Evolutionary conservation across 2,888 invertebrate genomes (phyloP), one percentile per base, ranked within the genome.

Genomic region (Allophyes oxyacanthae): DNA sequence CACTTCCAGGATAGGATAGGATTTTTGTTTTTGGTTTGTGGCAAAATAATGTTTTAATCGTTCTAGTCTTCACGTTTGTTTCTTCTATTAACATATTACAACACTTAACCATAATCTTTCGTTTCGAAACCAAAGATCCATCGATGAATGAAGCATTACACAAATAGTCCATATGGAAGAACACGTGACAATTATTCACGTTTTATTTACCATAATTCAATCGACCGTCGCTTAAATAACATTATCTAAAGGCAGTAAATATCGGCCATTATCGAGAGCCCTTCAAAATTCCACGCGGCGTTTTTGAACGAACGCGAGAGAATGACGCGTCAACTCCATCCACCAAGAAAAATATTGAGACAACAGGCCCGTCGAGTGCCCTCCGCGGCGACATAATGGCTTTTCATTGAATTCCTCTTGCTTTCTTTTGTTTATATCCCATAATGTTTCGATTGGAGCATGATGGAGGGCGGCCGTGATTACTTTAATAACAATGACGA

Each of bases 401-500:
- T 88, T 93, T 92, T 91, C 92, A 92, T 91, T 92, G 89, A 92
- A 93, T 93, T 90, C 91, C 87, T 88, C 86, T 90, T 89, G 88
- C 84, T 92, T 88, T 90, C 93, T 93, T 94, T 94, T 94, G 93
- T 94, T 93, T 94, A 92, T 91, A 91, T 89, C 91, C 92, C 89
- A 91, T 92, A 92, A 92, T 92, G 92, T 92, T 92, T 89, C 92
- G 92, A 92, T 93, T 90, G 92, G 88, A 84, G 85, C 84, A 87
- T 85, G 91, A 90, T 90, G 90, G 91, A 91, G 91, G 88, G 90
- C 88, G 85, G 81, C 87, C 83, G 88, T 93, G 93, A 93, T 93
- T 93, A 92, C 91, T 92, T 91, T 92, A 93, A 93, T 93, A 93
- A 94, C 92, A 94, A 93, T 90, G 91, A 87, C 85, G 87, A 82